Evolutionary conservation across 2,888 invertebrate genomes (phyloP).

Genomic region (Neoitamus cyanurus): DNA sequence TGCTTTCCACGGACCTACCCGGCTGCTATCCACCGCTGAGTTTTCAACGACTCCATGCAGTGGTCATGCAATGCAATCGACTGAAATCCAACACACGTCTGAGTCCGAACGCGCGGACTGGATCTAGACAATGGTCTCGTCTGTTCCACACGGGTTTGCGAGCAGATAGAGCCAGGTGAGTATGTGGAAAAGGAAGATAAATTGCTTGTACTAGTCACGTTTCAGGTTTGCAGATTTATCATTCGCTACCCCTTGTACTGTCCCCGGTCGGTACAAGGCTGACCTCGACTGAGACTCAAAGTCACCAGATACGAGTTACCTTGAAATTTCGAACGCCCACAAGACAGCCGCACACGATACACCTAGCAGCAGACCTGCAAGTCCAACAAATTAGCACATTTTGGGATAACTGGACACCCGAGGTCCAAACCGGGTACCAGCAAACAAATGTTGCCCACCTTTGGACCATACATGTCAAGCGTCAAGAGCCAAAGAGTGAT

Average conservation of each 20-base stretch:
- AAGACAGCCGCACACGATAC: background rate
- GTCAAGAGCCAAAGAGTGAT: too few species aligned
- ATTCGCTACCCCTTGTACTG: background rate
- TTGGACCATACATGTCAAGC: too few species aligned
- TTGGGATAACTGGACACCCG: background rate
- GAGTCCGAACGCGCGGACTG: background rate
- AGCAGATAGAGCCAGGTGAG: background rate
- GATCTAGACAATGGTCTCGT: background rate
- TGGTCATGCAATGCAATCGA: background rate
- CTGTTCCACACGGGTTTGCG: too few species aligned
- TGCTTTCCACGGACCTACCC: slow-evolving; percentile 2
- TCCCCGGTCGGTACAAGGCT: background rate
- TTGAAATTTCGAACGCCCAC: slow-evolving; percentile 4
- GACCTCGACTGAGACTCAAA: slow-evolving; percentile 30
- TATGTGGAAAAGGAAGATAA: background rate
- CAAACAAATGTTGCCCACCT: too few species aligned
- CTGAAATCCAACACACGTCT: background rate
- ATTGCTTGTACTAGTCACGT: slow-evolving; percentile 16
- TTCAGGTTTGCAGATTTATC: slow-evolving; percentile 8
- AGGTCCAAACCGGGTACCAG: background rate
- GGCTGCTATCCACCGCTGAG: background rate
- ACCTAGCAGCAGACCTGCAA: background rate
- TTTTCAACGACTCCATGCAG: background rate
- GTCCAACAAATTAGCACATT: background rate
- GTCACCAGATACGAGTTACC: slow-evolving; percentile 26